phyloP scores from a whole-genome alignment of 2,797 vertebrate species.

The Adrianichthys oophorus region DNA sequence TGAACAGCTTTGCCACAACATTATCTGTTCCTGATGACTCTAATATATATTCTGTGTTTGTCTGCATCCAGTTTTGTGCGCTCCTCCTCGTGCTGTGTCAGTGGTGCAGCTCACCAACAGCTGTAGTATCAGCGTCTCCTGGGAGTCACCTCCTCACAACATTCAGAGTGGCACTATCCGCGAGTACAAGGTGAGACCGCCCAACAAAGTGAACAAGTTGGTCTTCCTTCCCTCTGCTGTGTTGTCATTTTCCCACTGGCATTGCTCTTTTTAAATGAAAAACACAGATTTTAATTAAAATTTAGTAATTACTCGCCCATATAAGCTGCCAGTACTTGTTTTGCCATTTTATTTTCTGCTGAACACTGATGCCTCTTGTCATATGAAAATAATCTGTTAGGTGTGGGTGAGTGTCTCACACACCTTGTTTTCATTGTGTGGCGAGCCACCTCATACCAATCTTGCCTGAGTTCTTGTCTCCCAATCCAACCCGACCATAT shows the following conservation, averaged over 20 bases:
- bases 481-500: too few relatives aligned
- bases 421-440: constrained; percentile 43
- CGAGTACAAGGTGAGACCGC: constrained; percentile 85
- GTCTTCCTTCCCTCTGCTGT: constrained; percentile 5
- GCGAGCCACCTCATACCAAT: too few relatives aligned
- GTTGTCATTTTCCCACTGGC: constrained; percentile 9
- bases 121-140: constrained; percentile 89
- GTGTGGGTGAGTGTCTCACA: constrained; percentile 32
- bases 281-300: constrained; percentile 47
- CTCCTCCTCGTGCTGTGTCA: constrained; percentile 84
- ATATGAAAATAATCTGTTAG: constrained; percentile 40
- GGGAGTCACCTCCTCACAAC: constrained; percentile 86
- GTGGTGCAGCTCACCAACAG: constrained; percentile 87
- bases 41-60: constrained; percentile 10
- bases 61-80: constrained; percentile 80
- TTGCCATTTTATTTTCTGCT: constrained; percentile 49
- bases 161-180: constrained; percentile 85
- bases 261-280: constrained; percentile 30
- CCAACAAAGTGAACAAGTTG: constrained; percentile 11
- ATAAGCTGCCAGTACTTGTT: constrained; percentile 49
- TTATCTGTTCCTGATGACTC: constrained; percentile 1
- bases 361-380: constrained; percentile 52
- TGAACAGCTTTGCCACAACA: background rate
- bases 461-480: too few relatives aligned
- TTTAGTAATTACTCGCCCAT: constrained; percentile 52